A percentile compares a stretch with the other conserved stretches of the same genome.
These are phyloP conservation scores for Megastigmus dorsalis DNA, from an alignment of 2,888 invertebrate genomes.

Conservation along the genomic window DNA sequence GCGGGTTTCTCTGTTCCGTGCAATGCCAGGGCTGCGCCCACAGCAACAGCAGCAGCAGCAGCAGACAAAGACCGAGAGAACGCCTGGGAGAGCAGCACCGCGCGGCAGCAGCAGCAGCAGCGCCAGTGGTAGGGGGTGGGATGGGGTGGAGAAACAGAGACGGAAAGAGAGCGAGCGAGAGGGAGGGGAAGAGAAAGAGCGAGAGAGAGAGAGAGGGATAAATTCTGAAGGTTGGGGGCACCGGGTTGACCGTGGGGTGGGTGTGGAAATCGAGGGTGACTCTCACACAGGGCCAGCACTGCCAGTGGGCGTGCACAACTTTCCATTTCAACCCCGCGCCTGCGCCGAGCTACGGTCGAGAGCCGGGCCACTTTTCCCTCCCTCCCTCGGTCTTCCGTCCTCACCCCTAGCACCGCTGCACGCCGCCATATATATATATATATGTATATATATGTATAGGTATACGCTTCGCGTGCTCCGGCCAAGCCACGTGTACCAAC, in stretches of 20 bases:
- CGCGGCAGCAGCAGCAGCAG: too few species aligned
- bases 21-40: neutral
- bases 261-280: conserved; percentile 65
- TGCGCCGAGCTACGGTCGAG: too few species aligned
- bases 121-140: too few species aligned
- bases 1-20: too few species aligned
- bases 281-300: conserved; percentile 61
- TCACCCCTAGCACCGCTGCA: neutral
- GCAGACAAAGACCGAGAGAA: neutral
- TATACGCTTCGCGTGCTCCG: too few species aligned
- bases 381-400: conserved; percentile 1
- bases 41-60: neutral
- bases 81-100: too few species aligned
- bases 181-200: neutral
- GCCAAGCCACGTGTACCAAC: conserved; percentile 19
- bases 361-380: conserved; percentile 33
- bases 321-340: conserved; percentile 70
- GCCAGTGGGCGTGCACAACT: conserved; percentile 71
- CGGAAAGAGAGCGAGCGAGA: neutral
- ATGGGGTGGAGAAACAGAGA: too few species aligned
- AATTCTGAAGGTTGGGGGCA: conserved; percentile 71
- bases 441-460: too few species aligned
- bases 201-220: conserved; percentile 15
- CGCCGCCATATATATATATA: too few species aligned
- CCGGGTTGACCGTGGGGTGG: conserved; percentile 66